Evolutionary conservation across 2,113 vertebrate species (phyloP).

Genomic region (Aptenodytes patagonicus): DNA sequence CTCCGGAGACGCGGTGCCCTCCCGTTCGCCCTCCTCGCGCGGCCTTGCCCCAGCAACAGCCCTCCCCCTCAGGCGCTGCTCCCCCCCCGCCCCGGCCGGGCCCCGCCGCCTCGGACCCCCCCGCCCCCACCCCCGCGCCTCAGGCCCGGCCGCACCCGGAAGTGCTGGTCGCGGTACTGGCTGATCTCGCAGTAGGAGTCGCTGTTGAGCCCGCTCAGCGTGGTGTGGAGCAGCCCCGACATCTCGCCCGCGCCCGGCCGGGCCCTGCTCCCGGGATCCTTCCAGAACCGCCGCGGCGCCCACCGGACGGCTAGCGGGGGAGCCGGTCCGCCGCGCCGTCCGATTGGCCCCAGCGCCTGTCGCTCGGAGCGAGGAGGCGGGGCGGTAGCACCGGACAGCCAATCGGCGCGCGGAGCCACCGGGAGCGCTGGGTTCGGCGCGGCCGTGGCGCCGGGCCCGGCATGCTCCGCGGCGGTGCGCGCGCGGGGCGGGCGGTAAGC

Average conservation of each 20-base stretch:
- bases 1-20: background rate
- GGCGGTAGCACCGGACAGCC: fast-evolving
- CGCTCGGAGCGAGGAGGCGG: fast-evolving
- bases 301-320: fast-evolving
- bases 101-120: background rate
- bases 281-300: background rate
- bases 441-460: fast-evolving
- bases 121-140: background rate
- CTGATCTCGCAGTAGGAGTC: slow-evolving; percentile 85
- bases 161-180: slow-evolving; percentile 84
- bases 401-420: background rate
- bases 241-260: background rate
- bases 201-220: slow-evolving; percentile 77
- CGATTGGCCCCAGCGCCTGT: background rate
- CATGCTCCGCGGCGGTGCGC: background rate
- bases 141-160: slow-evolving; percentile 71
- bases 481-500: background rate
- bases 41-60: background rate
- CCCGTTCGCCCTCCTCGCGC: background rate
- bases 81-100: background rate
- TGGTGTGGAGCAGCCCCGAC: slow-evolving; percentile 43
- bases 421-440: no score
- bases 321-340: fast-evolving
- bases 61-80: background rate
- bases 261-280: background rate